A percentile compares a stretch with the other conserved stretches of the same genome.
Evolutionary conservation across 2,797 vertebrate species (phyloP).

Genomic region (Okamejei kenojei): DNA sequence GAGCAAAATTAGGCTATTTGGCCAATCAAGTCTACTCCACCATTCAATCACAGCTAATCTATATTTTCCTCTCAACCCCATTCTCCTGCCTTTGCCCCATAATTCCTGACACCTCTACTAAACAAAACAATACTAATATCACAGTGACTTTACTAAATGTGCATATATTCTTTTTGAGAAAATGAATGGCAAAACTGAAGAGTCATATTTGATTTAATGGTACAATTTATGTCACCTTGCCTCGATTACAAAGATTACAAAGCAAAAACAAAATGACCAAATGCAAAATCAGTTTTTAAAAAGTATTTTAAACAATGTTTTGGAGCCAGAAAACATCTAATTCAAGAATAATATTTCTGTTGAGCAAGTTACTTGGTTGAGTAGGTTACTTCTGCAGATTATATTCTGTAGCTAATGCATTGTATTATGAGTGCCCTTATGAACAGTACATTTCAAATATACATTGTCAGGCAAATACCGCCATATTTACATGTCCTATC

Average conservation of each 20-base stretch:
- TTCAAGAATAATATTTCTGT: background rate
- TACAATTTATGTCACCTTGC: background rate
- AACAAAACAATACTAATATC: background rate
- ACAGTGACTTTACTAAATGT: background rate
- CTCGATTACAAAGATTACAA: background rate
- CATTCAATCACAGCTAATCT: too few species aligned
- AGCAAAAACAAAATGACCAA: background rate
- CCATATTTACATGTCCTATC: background rate
- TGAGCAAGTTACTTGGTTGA: background rate
- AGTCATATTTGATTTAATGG: constrained; percentile 11
- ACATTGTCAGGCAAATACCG: background rate
- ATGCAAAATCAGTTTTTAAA: background rate
- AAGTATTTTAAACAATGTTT: background rate
- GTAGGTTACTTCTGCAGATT: background rate
- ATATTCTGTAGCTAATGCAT: background rate
- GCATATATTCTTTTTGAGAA: background rate
- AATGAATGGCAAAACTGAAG: background rate
- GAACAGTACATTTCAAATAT: background rate
- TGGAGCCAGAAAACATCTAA: background rate
- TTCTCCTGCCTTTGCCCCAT: too few species aligned
- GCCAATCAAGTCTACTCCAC: too few species aligned
- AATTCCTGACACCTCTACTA: too few species aligned
- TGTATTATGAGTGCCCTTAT: background rate
- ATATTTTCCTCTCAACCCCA: too few species aligned
- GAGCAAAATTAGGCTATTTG: too few species aligned